Evolutionary conservation across 2,113 vertebrate genomes (phyloP), one percentile per base, ranked within the genome.

Genomic region (Choloepus hoffmanni): DNA sequence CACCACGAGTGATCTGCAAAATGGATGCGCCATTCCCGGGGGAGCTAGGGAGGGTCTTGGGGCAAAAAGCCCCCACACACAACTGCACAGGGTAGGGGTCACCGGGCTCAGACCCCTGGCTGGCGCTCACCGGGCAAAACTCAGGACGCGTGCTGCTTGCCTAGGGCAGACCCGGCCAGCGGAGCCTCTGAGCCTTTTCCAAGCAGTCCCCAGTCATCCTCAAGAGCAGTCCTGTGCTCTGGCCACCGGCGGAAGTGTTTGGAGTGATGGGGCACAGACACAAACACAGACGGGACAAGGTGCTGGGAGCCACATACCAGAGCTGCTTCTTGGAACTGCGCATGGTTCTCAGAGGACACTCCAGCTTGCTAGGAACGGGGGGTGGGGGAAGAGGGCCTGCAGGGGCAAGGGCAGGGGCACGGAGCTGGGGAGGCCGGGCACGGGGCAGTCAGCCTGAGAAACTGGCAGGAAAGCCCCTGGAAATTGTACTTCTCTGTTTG

Each of bases 401-500:
- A 18, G 36, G 63, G 19, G 26, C 23, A 15, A 2, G 65, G 33
- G 13, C 4, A 24, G 72, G 36, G 36, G 23, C 74, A 11, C 74
- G 67, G 58, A 70, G 50, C 68, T 26, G 19, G 8, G n/a, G 2
- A 45, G 7, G 0, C 28, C 23, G 40, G 3, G 4, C 48, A 3
- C 12, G 0, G 62, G 81, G 67, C 55, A 48, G 74, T 19, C 45
- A 21, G 65, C 43, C 85, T 21, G 58, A 23, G 79, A 40, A 65
- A 13, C 60, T 0, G 23, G 78, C 43, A 55, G 90, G 77, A 88
- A 63, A 92, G 30, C 30, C n/a, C 0, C 67, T 89, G 86, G 82
- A 90, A 94, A 97, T 13, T 40, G 45, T 40, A 10, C 79, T 63
- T 84, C 76, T 77, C 65, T 7, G 2, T 78, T 85, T 55, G 72